Evolutionary conservation across 1,140 invertebrate species (phyloP).

Genomic region (Heliothis virescens): DNA sequence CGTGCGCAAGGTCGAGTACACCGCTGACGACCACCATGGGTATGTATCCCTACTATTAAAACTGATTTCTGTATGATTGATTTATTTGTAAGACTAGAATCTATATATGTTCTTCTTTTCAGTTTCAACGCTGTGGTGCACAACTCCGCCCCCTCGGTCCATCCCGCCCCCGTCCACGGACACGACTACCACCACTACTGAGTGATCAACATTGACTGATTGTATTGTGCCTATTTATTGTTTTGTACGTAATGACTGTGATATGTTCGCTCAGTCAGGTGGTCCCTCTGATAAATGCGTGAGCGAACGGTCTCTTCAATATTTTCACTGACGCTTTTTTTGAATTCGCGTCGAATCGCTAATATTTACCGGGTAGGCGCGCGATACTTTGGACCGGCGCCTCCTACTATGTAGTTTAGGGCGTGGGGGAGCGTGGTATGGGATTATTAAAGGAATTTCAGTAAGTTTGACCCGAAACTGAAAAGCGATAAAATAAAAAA

Average conservation of each 20-base stretch:
- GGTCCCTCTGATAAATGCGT: no score
- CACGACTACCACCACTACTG: conserved; percentile 63
- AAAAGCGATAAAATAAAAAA: no score
- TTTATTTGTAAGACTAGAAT: background rate
- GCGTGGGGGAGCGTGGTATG: no score
- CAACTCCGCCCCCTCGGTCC: conserved; percentile 73
- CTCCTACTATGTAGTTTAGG: no score
- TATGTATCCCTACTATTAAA: conserved; percentile 49
- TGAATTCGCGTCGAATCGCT: no score
- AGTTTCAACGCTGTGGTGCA: conserved; percentile 84
- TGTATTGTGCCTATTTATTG: conserved; percentile 35
- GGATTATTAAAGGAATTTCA: no score
- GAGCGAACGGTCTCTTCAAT: no score
- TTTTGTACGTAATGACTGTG: conserved; percentile 1
- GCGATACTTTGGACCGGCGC: no score
- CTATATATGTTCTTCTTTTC: conserved; percentile 48
- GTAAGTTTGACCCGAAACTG: no score
- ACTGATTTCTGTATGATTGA: background rate
- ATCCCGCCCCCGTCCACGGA: conserved; percentile 52
- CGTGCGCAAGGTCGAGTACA: conserved; percentile 83
- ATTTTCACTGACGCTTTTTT: no score
- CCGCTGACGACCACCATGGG: conserved; percentile 76
- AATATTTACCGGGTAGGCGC: no score
- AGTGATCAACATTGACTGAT: conserved; percentile 26
- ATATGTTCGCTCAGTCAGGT: no score